Base-by-base conservation (phyloP, 2,797 vertebrate genomes). In the Leucoraja ocellata region DNA sequence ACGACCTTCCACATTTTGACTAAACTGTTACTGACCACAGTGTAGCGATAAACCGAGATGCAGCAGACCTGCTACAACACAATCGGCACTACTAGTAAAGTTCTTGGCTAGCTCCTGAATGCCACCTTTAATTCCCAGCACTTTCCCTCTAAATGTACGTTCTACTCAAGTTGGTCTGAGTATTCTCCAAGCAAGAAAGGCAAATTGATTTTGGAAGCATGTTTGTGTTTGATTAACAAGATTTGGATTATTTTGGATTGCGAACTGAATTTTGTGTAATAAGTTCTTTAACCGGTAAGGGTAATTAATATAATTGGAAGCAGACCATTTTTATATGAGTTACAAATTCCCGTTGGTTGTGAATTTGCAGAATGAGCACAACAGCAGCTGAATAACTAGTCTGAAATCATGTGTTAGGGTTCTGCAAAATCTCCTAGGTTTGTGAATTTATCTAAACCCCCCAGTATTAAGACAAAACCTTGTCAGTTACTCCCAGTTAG, bases 231-330 rank as follows among this genome's bases (percentile, higher is more conserved):
- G 68, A 91, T 74, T 91, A 91, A 74, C 68, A 91, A 74, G 90
- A 74, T 73, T 91, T 54, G 71, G 36, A 32, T 23, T 74, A 68
- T 46, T 71, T 73, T 91, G 84, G 61, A 88, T 88, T 68, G 61
- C 39, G 54, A 74, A 91, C 65, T 46, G 36, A 91, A 46, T 91
- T 91, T 91, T n/a, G 25, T 74, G 65, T 54, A 73, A 74, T 36
- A 28, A 91, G 90, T 21, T 68, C 90, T 74, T 91, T 36, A 74
- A 68, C 68, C 90, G 0, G 21, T 46, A 74, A 71, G 28, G 36
- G 36, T 91, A 91, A 91, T 91, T 91, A 91, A 74, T 74, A 71
- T 91, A 91, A 91, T 91, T 91, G 90, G 90, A 91, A 91, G 65
- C 68, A 91, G 90, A 36, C 90, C 68, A 36, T 71, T 86, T 88